phyloP scores from a whole-genome alignment of 2,888 invertebrate genomes.

The Dasypolia templi region DNA sequence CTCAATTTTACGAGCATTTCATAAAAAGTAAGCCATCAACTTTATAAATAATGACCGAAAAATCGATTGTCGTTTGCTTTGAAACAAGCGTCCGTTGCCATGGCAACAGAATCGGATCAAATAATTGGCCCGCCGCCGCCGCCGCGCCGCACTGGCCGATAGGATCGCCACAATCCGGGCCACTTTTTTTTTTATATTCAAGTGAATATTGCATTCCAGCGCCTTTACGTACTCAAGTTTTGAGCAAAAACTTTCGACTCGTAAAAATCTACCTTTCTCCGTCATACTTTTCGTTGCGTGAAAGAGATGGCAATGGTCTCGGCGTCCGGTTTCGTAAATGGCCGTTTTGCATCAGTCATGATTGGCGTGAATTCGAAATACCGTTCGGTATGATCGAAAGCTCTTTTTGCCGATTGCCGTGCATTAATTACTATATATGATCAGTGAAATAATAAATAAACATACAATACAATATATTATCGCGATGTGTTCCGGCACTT shows the following conservation, averaged over 20 bases:
- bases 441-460: slow-evolving; percentile 56
- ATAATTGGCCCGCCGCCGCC: slow-evolving; percentile 80
- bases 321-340: slow-evolving; percentile 26
- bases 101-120: slow-evolving; percentile 80
- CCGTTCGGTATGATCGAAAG: slow-evolving; percentile 66
- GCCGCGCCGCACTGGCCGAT: slow-evolving; percentile 70
- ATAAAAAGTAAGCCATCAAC: slow-evolving; percentile 61
- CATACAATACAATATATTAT: slow-evolving; percentile 22
- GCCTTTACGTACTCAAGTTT: slow-evolving; percentile 67
- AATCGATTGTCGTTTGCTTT: slow-evolving; percentile 66
- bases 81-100: slow-evolving; percentile 74
- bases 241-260: slow-evolving; percentile 69
- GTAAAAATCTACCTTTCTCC: slow-evolving; percentile 55
- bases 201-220: slow-evolving; percentile 79
- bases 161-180: slow-evolving; percentile 73
- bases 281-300: slow-evolving; percentile 36
- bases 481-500: slow-evolving; percentile 27
- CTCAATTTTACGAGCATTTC: slow-evolving; percentile 56
- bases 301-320: slow-evolving; percentile 43
- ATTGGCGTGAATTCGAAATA: slow-evolving; percentile 78
- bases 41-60: slow-evolving; percentile 66
- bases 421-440: slow-evolving; percentile 69
- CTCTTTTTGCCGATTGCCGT: slow-evolving; percentile 65
- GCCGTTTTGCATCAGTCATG: slow-evolving; percentile 69
- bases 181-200: slow-evolving; percentile 75